These are phyloP conservation scores for Dendrophyllia cribrosa DNA, from an alignment of 64 coral and sea anemone genomes.

Conservation along the genomic window DNA sequence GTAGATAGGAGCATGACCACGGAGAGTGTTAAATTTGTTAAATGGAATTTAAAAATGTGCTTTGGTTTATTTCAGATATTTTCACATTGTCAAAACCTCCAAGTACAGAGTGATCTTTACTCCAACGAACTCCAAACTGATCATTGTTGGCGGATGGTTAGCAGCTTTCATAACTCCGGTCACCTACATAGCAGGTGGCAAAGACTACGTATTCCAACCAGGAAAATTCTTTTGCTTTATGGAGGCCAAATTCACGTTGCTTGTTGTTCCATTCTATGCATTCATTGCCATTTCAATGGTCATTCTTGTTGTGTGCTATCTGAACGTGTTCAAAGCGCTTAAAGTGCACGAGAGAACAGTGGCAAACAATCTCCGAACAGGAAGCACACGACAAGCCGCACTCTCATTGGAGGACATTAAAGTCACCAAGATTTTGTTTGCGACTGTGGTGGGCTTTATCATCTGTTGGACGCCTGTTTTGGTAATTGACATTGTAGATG, in stretches of 20 bases:
- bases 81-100: constrained; percentile 27
- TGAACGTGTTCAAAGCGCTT: constrained; percentile 48
- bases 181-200: constrained; percentile 20
- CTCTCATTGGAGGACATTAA: constrained; percentile 67
- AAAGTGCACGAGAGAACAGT: constrained; percentile 33
- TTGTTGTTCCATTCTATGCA: constrained; percentile 9
- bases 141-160: background rate
- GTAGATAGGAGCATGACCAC: too few relatives aligned
- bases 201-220: constrained; percentile 40
- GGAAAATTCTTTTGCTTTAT: constrained; percentile 45
- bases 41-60: background rate
- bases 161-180: constrained; percentile 15
- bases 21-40: too few relatives aligned
- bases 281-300: constrained; percentile 43
- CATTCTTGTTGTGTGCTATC: constrained; percentile 42
- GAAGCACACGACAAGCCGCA: background rate
- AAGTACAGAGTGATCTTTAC: constrained; percentile 34
- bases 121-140: constrained; percentile 7
- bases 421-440: constrained; percentile 45
- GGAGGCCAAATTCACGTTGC: constrained; percentile 7
- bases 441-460: constrained; percentile 9
- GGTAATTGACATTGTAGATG: constrained; percentile 22
- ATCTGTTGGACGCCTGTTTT: constrained; percentile 20
- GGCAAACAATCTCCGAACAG: background rate
- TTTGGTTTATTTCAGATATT: constrained; percentile 23